These are phyloP conservation scores for Puma concolor DNA, from an alignment of 2,113 vertebrate species.

Conservation along the genomic window DNA sequence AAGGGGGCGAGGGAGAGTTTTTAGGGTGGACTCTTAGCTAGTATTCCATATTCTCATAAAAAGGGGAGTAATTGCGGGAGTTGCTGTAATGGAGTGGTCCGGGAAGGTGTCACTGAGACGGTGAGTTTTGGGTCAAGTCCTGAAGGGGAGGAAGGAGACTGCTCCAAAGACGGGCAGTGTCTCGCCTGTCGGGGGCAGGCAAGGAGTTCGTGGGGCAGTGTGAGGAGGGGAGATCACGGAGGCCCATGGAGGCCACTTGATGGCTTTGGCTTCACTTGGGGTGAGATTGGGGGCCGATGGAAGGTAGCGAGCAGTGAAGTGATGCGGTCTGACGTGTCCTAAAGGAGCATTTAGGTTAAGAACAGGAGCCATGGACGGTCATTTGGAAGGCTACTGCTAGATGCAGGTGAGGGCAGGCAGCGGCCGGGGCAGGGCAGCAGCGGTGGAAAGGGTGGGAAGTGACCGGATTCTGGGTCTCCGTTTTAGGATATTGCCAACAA, in stretches of 20 bases:
- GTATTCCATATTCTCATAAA: too few species aligned
- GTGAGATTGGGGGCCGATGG: neutral
- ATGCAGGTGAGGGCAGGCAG: neutral
- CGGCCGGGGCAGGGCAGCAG: neutral
- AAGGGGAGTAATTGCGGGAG: too few species aligned
- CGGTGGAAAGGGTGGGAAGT: neutral
- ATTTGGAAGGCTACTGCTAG: neutral
- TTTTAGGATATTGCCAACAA: neutral
- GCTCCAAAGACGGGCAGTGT: neutral
- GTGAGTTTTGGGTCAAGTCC: neutral
- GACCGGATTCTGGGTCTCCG: neutral
- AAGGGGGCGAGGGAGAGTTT: neutral
- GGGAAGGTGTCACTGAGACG: neutral
- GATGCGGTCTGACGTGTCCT: neutral
- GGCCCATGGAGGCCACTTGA: neutral
- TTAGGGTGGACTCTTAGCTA: too few species aligned
- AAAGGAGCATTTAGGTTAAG: neutral
- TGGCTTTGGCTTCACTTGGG: neutral
- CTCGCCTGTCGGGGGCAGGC: too few species aligned
- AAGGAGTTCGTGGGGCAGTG: neutral
- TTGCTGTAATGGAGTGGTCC: neutral
- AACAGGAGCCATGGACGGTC: neutral
- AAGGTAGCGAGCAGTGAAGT: neutral
- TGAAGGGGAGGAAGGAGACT: neutral
- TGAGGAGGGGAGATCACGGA: too few species aligned